These are phyloP conservation scores for Xylophagus ater DNA, from an alignment of 2,888 invertebrate genomes.

Conservation along the genomic window DNA sequence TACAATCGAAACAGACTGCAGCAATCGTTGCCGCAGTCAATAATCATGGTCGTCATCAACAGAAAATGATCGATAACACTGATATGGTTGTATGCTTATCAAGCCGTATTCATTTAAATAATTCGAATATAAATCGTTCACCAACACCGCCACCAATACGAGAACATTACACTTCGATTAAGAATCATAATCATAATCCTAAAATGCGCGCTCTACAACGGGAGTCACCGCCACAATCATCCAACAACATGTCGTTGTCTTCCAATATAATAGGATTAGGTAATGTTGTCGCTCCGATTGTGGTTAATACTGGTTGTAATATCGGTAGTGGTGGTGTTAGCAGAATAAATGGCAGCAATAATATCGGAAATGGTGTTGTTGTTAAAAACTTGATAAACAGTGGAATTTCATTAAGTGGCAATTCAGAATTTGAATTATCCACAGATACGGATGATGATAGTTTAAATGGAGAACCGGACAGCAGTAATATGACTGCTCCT, in stretches of 20 bases:
- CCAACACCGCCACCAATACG: constrained; percentile 26
- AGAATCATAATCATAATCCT: constrained; percentile 6
- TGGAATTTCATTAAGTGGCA: constrained; percentile 20
- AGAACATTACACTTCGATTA: constrained; percentile 15
- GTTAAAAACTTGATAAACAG: constrained; percentile 16
- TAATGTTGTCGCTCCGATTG: constrained; percentile 22
- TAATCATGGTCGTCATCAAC: constrained; percentile 10
- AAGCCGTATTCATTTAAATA: constrained; percentile 33
- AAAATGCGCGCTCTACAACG: constrained; percentile 17
- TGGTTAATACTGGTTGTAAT: constrained; percentile 9
- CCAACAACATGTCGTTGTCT: constrained; percentile 24
- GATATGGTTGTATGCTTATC: constrained; percentile 22
- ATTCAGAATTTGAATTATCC: constrained; percentile 55
- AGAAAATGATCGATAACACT: constrained; percentile 16
- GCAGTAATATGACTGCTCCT: constrained; percentile 35
- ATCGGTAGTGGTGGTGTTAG: constrained; percentile 8
- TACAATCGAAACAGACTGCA: constrained; percentile 2
- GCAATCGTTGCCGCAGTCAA: constrained; percentile 9
- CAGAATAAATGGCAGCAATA: no score
- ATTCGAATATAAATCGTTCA: constrained; percentile 26
- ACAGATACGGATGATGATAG: constrained; percentile 61
- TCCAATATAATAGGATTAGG: constrained; percentile 17
- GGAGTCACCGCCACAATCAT: constrained; percentile 20
- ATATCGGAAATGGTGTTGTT: constrained; percentile 10
- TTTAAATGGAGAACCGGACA: constrained; percentile 37